A percentile compares a stretch with the other conserved stretches of the same genome.
These are phyloP conservation scores for Microtus ochrogaster DNA, from an alignment of 2,113 vertebrate genomes.

Conservation along the genomic window DNA sequence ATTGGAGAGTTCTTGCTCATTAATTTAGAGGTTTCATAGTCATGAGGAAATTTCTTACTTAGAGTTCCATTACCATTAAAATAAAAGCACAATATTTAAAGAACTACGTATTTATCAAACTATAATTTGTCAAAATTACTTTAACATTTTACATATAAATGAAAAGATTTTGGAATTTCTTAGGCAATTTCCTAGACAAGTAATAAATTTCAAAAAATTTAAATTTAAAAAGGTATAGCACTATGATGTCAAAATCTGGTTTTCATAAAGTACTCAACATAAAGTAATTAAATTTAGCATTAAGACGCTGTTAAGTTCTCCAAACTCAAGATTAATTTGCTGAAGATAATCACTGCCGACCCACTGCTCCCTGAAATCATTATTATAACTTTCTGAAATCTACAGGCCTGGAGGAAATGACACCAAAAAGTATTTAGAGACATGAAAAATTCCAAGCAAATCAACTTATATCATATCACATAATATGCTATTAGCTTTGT, in stretches of 20 bases:
- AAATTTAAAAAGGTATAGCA: background rate
- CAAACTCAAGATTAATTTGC: background rate
- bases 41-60: background rate
- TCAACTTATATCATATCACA: background rate
- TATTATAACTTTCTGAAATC: background rate
- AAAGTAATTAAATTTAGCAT: background rate
- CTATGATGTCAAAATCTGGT: background rate
- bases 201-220: background rate
- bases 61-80: background rate
- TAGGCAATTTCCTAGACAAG: background rate
- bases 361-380: background rate
- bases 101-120: background rate
- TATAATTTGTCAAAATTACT: conserved; percentile 25
- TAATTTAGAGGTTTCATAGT: background rate
- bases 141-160: background rate
- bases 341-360: background rate
- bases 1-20: background rate
- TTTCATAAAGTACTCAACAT: background rate
- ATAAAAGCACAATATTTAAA: conserved; percentile 3
- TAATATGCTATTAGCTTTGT: background rate
- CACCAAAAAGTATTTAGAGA: background rate
- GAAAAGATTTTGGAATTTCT: conserved; percentile 25
- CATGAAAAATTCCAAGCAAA: background rate
- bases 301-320: background rate
- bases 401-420: background rate